A percentile compares a stretch with the other conserved stretches of the same genome.
Conservation (phyloP, 2,888 invertebrate species). For the Hirtodrosophila alboralis region DNA sequence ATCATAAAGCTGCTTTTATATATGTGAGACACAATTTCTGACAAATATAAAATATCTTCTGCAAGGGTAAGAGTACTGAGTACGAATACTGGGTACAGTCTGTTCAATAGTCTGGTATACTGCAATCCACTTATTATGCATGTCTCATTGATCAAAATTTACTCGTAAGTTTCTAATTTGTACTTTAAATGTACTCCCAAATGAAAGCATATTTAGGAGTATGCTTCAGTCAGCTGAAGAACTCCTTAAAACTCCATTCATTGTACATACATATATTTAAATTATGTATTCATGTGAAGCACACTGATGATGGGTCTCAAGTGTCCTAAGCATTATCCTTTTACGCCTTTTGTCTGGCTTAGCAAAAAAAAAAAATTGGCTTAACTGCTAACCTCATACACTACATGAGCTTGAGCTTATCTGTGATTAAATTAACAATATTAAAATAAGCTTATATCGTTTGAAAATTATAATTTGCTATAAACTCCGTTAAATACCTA, state of each 20-base stretch:
- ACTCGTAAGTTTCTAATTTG: too few relatives aligned
- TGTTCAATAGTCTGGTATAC: too few relatives aligned
- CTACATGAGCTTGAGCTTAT: slow-evolving; percentile 5
- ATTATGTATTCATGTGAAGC: slow-evolving; percentile 43
- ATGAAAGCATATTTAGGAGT: neutral
- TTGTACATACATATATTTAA: slow-evolving; percentile 19
- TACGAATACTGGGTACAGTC: too few relatives aligned
- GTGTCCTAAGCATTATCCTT: slow-evolving; percentile 74
- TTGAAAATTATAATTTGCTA: too few relatives aligned
- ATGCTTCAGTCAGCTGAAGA: slow-evolving; percentile 3
- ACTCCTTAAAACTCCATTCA: slow-evolving; percentile 6
- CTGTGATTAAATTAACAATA: neutral
- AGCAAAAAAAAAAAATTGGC: neutral
- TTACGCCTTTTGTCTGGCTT: slow-evolving; percentile 48
- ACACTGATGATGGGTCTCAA: slow-evolving; percentile 66
- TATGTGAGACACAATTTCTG: too few relatives aligned
- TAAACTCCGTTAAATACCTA: too few relatives aligned
- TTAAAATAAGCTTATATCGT: neutral
- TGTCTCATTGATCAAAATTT: too few relatives aligned
- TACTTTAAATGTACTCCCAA: neutral
- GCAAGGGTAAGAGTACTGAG: too few relatives aligned
- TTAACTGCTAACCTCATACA: slow-evolving; percentile 4
- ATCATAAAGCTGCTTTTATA: too few relatives aligned
- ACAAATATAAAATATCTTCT: too few relatives aligned
- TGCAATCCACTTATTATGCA: too few relatives aligned